These are phyloP conservation scores for Nasua narica DNA, from an alignment of 2,797 vertebrate genomes.

Conservation along the genomic window DNA sequence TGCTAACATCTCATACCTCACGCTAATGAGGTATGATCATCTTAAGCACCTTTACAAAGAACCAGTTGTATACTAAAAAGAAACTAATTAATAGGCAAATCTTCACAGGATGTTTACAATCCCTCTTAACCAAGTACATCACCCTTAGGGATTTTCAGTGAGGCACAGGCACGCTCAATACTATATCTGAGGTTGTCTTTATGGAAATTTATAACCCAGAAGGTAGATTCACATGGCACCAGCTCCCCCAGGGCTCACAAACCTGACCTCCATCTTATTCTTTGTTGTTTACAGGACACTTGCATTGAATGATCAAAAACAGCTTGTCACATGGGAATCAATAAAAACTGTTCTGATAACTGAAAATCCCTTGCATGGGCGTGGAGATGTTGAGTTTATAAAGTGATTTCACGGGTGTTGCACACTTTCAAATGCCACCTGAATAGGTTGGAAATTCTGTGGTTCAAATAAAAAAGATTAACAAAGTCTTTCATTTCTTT, in stretches of 20 bases:
- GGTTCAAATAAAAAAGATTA: not conserved
- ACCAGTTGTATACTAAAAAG: not conserved
- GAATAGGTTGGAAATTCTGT: not conserved
- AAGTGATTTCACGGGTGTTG: not conserved
- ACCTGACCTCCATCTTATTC: not conserved
- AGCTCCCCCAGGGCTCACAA: not conserved
- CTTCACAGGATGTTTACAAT: not conserved
- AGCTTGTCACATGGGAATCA: not conserved
- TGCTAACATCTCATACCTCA: not conserved
- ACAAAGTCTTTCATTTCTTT: not conserved
- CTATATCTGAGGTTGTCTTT: not conserved
- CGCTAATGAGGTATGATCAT: not conserved
- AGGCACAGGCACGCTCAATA: not conserved
- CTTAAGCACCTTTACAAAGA: not conserved
- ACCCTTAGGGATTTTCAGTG: not conserved
- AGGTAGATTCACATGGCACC: not conserved
- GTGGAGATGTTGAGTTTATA: not conserved
- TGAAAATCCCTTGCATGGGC: not conserved
- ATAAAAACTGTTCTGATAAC: not conserved
- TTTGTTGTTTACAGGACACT: not conserved
- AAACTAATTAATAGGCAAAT: not conserved
- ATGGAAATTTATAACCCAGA: not conserved
- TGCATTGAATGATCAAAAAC: not conserved
- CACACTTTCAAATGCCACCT: not conserved
- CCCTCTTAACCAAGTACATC: not conserved